Evolutionary conservation across 2,113 vertebrate genomes (phyloP).

Genomic region (Callospermophilus lateralis): DNA sequence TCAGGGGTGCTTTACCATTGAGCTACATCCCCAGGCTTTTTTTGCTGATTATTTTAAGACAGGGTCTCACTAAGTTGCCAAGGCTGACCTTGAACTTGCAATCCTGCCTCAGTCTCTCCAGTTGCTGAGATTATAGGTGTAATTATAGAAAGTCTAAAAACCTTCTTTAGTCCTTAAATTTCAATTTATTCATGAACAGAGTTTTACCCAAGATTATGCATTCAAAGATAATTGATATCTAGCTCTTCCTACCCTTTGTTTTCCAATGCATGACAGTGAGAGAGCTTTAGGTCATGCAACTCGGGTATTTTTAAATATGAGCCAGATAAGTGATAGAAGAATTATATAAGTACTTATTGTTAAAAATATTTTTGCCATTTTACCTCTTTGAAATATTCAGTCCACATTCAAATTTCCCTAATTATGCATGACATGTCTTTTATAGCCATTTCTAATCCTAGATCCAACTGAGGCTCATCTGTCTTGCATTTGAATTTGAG

Average conservation of each 20-base stretch:
- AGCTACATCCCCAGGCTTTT: too few relatives aligned
- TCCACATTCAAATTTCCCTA: neutral
- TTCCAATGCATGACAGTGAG: neutral
- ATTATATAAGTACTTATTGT: neutral
- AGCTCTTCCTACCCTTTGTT: neutral
- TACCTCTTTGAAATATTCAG: constrained; percentile 23
- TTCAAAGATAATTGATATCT: neutral
- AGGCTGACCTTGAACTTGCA: too few relatives aligned
- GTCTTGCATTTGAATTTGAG: neutral
- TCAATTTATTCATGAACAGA: neutral
- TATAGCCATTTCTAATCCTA: neutral
- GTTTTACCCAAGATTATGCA: neutral
- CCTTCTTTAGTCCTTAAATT: neutral
- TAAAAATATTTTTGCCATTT: neutral
- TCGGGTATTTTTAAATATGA: neutral
- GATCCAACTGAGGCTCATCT: neutral
- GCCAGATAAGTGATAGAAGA: neutral
- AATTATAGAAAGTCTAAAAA: neutral
- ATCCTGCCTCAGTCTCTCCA: too few relatives aligned
- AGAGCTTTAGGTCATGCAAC: neutral
- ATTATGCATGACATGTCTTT: neutral
- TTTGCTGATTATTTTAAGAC: too few relatives aligned
- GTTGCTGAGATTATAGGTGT: too few relatives aligned
- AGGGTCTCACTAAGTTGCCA: too few relatives aligned
- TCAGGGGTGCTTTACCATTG: too few relatives aligned